These are phyloP conservation scores for Lepidocyrtinus sp. DNA, from an alignment of 2,888 invertebrate genomes.

Conservation along the genomic window DNA sequence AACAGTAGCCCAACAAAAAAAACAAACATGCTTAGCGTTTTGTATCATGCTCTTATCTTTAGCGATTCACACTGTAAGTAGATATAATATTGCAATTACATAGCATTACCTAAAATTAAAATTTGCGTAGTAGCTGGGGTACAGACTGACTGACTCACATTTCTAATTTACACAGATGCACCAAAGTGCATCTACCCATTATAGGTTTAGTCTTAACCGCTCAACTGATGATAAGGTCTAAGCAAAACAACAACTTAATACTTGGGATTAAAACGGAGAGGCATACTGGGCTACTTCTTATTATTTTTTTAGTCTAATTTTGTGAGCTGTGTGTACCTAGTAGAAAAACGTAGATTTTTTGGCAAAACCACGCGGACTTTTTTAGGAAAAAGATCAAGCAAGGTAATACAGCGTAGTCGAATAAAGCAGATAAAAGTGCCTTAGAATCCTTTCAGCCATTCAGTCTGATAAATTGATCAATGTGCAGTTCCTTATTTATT, in stretches of 20 bases:
- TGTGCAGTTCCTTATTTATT: too few species aligned
- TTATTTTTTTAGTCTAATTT: background rate
- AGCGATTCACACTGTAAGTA: background rate
- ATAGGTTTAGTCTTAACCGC: too few species aligned
- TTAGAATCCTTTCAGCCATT: too few species aligned
- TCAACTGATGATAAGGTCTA: too few species aligned
- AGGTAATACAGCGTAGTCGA: background rate
- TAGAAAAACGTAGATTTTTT: background rate
- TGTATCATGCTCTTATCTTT: background rate
- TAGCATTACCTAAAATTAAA: too few species aligned
- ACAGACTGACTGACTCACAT: background rate
- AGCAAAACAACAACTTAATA: too few species aligned
- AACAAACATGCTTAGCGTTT: background rate
- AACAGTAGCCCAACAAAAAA: background rate
- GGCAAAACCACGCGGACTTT: background rate
- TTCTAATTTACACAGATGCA: background rate
- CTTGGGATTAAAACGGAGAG: too few species aligned
- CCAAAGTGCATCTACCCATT: background rate
- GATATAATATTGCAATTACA: too few species aligned
- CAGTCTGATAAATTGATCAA: too few species aligned
- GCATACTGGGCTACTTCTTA: background rate
- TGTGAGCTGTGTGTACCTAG: background rate
- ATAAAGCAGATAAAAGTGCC: too few species aligned
- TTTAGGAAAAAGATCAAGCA: background rate
- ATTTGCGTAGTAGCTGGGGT: too few species aligned